Evolutionary conservation across 1,140 invertebrate species (phyloP).

Genomic region (Bombus sylvicola): DNA sequence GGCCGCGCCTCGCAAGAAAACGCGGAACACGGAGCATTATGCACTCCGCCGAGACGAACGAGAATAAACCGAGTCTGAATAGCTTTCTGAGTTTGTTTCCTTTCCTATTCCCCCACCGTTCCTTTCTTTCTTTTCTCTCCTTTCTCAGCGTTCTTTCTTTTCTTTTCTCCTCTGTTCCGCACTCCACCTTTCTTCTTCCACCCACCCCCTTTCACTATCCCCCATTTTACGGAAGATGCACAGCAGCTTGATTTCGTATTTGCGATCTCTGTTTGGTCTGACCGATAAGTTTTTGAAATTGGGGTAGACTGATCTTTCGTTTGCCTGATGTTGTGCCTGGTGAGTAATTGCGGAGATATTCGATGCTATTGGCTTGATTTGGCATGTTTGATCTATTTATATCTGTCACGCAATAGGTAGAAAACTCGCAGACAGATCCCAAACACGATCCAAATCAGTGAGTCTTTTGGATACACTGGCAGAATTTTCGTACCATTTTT

Average conservation of each 20-base stretch:
- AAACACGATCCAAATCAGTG: too few species aligned
- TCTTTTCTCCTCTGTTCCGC: not conserved
- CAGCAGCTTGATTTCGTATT: slow-evolving; percentile 7
- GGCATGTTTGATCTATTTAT: not conserved
- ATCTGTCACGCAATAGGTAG: too few species aligned
- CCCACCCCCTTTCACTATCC: slow-evolving; percentile 1
- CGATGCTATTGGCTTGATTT: not conserved
- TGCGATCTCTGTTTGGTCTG: not conserved
- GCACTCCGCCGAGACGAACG: slow-evolving; percentile 65
- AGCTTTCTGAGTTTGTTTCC: slow-evolving; percentile 63
- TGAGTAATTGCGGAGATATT: not conserved
- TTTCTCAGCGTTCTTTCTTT: slow-evolving; percentile 3
- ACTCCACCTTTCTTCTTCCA: not conserved
- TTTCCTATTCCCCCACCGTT: slow-evolving; percentile 44
- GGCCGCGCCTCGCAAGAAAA: slow-evolving; percentile 69
- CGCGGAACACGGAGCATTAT: slow-evolving; percentile 69
- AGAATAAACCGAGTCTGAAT: slow-evolving; percentile 66
- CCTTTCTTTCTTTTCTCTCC: slow-evolving; percentile 4
- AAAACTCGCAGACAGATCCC: too few species aligned
- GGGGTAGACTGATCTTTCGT: not conserved
- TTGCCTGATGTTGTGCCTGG: not conserved
- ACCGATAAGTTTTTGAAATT: not conserved
- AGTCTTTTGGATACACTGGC: too few species aligned
- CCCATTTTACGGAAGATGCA: slow-evolving; percentile 20
- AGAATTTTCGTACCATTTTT: too few species aligned